Evolutionary conservation across 2,113 vertebrate genomes (phyloP).

Genomic region (Mus pahari): DNA sequence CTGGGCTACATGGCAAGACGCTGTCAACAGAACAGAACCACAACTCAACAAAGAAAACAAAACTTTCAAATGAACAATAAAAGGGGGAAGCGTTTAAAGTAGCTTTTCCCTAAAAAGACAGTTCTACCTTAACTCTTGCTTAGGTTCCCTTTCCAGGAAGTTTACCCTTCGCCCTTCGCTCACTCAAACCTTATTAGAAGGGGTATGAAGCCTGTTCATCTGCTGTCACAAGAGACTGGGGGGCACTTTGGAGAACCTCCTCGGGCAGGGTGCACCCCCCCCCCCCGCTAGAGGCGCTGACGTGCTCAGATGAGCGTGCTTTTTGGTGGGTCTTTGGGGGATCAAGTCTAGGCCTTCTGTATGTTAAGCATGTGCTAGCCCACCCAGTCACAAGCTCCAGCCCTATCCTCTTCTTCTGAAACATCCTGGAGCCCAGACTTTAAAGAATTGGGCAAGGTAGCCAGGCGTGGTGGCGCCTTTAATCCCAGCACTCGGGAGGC

Average conservation of each 20-base stretch:
- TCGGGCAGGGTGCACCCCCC: neutral
- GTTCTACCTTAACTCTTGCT: neutral
- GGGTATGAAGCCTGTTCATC: neutral
- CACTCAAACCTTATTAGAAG: neutral
- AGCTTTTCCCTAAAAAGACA: neutral
- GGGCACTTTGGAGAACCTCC: neutral
- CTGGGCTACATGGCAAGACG: neutral
- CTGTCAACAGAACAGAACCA: neutral
- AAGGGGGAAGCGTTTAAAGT: neutral
- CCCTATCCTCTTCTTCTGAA: neutral
- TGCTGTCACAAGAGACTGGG: neutral
- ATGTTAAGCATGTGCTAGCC: neutral
- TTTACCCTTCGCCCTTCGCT: fast-evolving
- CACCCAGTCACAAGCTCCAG: neutral
- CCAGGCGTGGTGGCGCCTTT: too few species aligned
- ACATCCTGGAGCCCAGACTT: neutral
- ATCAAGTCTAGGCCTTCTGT: neutral
- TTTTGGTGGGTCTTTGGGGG: neutral
- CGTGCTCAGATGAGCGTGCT: neutral
- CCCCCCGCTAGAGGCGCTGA: neutral
- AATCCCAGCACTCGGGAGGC: too few species aligned
- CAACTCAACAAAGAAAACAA: neutral
- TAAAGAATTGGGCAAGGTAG: neutral
- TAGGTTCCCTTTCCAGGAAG: neutral
- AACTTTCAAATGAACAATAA: too few species aligned